Conservation (phyloP, 2,888 invertebrate species). For the Zygothrica quintamaculata region DNA sequence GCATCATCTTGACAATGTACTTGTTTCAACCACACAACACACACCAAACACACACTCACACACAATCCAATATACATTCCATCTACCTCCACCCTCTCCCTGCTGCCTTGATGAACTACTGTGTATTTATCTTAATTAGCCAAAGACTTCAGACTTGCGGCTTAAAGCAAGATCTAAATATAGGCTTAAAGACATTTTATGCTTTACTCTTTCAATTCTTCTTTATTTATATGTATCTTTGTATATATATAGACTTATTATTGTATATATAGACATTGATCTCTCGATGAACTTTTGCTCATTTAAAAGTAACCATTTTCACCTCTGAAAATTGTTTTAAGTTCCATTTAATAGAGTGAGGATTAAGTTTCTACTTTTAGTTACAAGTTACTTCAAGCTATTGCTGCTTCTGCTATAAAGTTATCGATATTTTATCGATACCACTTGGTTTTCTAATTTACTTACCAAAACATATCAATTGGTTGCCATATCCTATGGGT, state of each 20-base stretch:
- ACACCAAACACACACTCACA: neutral
- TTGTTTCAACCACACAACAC: constrained; percentile 7
- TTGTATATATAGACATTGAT: neutral
- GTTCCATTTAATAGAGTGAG: too few relatives aligned
- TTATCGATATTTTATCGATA: too few relatives aligned
- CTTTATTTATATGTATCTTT: neutral
- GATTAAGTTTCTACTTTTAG: too few relatives aligned
- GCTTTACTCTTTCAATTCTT: neutral
- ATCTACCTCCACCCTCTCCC: neutral
- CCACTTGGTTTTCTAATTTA: too few relatives aligned
- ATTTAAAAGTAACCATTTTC: too few relatives aligned
- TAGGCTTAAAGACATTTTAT: constrained; percentile 1
- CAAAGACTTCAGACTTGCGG: constrained; percentile 18
- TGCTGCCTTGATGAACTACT: constrained; percentile 11
- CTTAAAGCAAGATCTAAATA: constrained; percentile 19
- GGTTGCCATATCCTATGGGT: too few relatives aligned
- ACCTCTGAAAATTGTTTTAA: too few relatives aligned
- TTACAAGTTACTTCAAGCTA: too few relatives aligned
- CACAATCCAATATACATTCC: neutral
- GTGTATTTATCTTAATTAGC: constrained; percentile 73
- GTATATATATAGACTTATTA: constrained; percentile 2
- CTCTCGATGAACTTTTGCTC: too few relatives aligned
- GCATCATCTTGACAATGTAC: constrained; percentile 49
- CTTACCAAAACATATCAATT: too few relatives aligned
- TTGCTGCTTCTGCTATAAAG: too few relatives aligned